Conservation (phyloP, 2,888 invertebrate species). For the Plagodis dolabraria region DNA sequence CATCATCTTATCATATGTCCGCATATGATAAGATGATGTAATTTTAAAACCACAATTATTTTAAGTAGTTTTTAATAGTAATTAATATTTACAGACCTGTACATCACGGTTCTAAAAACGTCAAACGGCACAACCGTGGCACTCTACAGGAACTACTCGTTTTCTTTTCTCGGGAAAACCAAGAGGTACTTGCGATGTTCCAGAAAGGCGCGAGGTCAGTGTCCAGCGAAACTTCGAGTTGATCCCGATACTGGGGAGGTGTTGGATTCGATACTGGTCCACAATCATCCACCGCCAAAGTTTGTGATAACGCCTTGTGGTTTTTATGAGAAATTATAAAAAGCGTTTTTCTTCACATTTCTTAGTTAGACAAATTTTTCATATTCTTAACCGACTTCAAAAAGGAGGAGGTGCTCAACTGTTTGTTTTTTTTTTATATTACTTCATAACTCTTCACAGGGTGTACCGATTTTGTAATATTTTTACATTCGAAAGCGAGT, state of each 20-base stretch:
- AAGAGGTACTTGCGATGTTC: conserved; percentile 49
- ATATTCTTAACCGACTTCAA: too few relatives aligned
- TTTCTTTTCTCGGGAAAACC: conserved; percentile 38
- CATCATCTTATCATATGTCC: too few relatives aligned
- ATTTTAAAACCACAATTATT: too few relatives aligned
- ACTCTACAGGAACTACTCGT: conserved; percentile 35
- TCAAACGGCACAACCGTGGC: conserved; percentile 21
- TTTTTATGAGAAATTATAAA: neutral
- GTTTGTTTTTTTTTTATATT: neutral
- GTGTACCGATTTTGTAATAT: too few relatives aligned
- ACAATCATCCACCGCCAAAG: conserved; percentile 40
- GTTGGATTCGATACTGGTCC: conserved; percentile 23
- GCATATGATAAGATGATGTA: too few relatives aligned
- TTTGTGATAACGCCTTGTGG: neutral
- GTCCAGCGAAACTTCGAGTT: conserved; percentile 42
- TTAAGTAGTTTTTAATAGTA: neutral
- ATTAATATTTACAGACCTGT: conserved; percentile 15
- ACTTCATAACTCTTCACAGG: too few relatives aligned
- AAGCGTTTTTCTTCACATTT: neutral
- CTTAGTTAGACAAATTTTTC: neutral
- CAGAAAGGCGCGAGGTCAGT: conserved; percentile 41
- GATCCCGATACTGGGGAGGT: conserved; percentile 26
- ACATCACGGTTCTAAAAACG: conserved; percentile 18
- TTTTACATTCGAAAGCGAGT: too few relatives aligned
- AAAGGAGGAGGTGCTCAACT: too few relatives aligned